Conservation (phyloP, 1,140 invertebrate species). For the Lucilia cuprina region DNA sequence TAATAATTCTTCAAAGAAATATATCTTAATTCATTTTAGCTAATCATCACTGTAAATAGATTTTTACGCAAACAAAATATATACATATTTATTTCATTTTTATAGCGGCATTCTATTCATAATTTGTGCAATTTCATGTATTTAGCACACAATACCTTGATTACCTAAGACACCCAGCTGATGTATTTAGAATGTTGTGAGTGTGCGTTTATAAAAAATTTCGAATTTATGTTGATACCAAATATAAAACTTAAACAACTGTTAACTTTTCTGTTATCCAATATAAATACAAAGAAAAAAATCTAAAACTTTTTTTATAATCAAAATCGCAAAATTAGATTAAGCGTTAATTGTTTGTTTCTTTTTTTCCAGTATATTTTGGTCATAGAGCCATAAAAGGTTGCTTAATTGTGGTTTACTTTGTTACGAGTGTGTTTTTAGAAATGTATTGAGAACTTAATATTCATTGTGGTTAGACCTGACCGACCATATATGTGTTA, state of each 20-base stretch:
- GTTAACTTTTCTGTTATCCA: neutral
- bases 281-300: neutral
- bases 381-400: too few species aligned
- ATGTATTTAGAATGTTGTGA: neutral
- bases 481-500: too few species aligned
- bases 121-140: neutral
- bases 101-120: neutral
- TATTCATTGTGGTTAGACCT: too few species aligned
- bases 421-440: too few species aligned
- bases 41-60: too few species aligned
- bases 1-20: too few species aligned
- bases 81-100: neutral
- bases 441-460: too few species aligned
- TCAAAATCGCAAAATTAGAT: neutral
- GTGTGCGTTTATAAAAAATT: neutral
- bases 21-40: too few species aligned
- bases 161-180: neutral
- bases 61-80: too few species aligned
- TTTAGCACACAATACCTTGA: neutral
- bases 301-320: neutral
- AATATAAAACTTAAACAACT: neutral
- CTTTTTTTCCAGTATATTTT: too few species aligned
- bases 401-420: too few species aligned
- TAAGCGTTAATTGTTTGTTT: neutral
- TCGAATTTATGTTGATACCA: constrained; percentile 1